phyloP scores from a whole-genome alignment of 2,113 vertebrate genomes.

The Calonectris borealis region DNA sequence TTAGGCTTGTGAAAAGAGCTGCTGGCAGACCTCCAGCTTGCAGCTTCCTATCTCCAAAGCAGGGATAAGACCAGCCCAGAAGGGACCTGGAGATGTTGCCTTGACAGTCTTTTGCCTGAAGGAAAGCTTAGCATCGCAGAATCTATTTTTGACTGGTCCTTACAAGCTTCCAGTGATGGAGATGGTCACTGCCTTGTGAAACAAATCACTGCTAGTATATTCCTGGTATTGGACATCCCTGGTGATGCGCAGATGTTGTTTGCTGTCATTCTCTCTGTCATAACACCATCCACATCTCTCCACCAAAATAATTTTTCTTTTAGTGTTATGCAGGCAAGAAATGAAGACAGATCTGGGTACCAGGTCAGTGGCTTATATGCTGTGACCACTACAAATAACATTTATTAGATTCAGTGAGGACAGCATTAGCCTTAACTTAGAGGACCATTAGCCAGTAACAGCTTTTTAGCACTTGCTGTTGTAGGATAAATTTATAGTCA shows the following conservation, averaged over 20 bases:
- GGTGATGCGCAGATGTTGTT: neutral
- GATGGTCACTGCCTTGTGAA: neutral
- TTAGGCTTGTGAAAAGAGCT: neutral
- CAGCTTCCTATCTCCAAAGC: neutral
- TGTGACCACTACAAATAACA: neutral
- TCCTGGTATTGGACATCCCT: neutral
- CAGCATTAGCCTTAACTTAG: neutral
- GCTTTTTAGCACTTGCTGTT: neutral
- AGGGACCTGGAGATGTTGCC: neutral
- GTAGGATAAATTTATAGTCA: neutral
- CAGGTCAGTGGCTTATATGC: neutral
- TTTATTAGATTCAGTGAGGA: neutral
- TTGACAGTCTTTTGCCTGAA: neutral
- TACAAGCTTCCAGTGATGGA: neutral
- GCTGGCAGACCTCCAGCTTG: neutral
- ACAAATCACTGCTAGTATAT: neutral
- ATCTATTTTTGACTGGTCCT: neutral
- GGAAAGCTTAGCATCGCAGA: neutral
- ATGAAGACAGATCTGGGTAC: neutral
- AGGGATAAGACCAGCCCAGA: neutral
- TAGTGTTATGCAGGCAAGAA: neutral
- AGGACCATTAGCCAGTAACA: neutral
- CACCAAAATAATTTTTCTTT: neutral
- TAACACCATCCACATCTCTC: neutral
- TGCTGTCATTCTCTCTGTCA: neutral